phyloP scores from a whole-genome alignment of 2,113 vertebrate genomes.

The Phalacrocorax pelagicus region DNA sequence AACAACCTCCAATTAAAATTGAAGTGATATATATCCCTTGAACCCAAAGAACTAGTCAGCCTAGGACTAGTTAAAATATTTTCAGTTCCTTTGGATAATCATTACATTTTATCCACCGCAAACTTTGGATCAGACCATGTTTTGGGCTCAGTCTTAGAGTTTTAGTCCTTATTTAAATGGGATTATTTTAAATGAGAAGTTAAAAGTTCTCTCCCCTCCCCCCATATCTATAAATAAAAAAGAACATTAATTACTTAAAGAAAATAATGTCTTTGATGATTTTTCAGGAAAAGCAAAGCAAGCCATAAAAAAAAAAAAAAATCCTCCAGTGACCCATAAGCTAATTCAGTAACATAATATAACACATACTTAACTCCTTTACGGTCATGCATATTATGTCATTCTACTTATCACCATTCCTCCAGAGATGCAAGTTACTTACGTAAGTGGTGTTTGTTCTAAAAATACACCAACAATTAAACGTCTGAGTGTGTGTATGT shows the following conservation, averaged over 20 bases:
- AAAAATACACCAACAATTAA: background rate
- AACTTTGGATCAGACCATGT: background rate
- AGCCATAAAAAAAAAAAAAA: background rate
- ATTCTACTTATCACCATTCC: background rate
- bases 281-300: background rate
- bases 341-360: background rate
- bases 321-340: background rate
- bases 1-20: background rate
- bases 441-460: background rate
- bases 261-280: background rate
- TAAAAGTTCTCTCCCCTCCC: background rate
- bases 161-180: background rate
- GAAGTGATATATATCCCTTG: background rate
- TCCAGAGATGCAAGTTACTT: background rate
- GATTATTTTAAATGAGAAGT: background rate
- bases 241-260: background rate
- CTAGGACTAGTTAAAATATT: background rate
- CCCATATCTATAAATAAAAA: background rate
- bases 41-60: background rate
- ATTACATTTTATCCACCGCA: background rate
- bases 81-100: background rate
- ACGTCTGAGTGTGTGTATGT: background rate
- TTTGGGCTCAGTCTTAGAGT: background rate
- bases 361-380: background rate
- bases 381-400: background rate